Evolutionary conservation across 2,113 vertebrate genomes (phyloP).

Genomic region (Electrona antarctica): DNA sequence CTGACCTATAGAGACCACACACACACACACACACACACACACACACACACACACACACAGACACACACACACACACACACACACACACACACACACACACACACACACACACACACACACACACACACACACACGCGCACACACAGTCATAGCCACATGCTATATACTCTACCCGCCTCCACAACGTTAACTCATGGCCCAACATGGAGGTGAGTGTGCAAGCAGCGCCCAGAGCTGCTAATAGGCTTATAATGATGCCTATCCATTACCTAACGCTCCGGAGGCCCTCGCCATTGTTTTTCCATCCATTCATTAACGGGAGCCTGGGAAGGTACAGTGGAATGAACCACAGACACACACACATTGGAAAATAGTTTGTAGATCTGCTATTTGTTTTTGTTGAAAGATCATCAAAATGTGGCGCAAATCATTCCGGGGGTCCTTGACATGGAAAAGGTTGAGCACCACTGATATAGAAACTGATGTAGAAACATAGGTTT

Average conservation of each 20-base stretch:
- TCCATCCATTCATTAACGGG: constrained; percentile 73
- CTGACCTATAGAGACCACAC: constrained; percentile 39
- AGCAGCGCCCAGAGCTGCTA: constrained; percentile 59
- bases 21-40: not conserved
- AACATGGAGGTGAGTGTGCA: constrained; percentile 65
- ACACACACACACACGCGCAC: not conserved
- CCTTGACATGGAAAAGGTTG: too few relatives aligned
- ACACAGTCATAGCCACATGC: constrained; percentile 13
- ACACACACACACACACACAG: not conserved
- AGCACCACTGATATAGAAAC: too few relatives aligned
- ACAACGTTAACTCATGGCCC: constrained; percentile 42
- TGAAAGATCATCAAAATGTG: too few relatives aligned
- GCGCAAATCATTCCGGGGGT: too few relatives aligned
- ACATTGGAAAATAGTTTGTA: too few relatives aligned
- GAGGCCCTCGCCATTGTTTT: constrained; percentile 68
- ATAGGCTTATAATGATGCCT: constrained; percentile 77
- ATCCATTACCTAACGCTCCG: constrained; percentile 72
- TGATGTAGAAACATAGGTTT: too few relatives aligned
- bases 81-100: not conserved
- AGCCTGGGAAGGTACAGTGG: constrained; percentile 44
- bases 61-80: not conserved
- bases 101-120: not conserved
- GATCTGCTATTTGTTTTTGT: too few relatives aligned
- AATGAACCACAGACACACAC: constrained; percentile 45
- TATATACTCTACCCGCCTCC: constrained; percentile 24